Percentiles rank a stretch among this genome's conserved stretches.
Conservation (phyloP, 2,888 invertebrate genomes). For the Cheilosia urbana region DNA sequence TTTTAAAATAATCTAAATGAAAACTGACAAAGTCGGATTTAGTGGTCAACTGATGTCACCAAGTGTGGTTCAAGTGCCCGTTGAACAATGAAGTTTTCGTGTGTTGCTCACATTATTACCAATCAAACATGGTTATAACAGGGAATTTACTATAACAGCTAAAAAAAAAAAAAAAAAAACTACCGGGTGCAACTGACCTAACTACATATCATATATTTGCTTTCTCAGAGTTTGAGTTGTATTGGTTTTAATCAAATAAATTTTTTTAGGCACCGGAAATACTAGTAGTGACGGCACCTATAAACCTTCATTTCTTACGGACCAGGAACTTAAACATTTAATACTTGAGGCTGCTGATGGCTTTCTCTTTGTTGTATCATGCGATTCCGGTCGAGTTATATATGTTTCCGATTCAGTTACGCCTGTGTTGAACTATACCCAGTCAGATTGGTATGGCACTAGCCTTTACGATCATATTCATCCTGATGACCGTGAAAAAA, state of each 20-base stretch:
- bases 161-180: too few species aligned
- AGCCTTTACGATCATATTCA: conserved; percentile 98
- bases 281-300: conserved; percentile 98
- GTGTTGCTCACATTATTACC: too few species aligned
- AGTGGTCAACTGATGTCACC: too few species aligned
- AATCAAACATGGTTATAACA: too few species aligned
- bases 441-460: conserved; percentile 99
- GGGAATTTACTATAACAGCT: too few species aligned
- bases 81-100: too few species aligned
- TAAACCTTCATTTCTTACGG: conserved; percentile 99
- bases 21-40: too few species aligned
- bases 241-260: not conserved
- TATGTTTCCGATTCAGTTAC: conserved; percentile 99
- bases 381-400: conserved; percentile 98
- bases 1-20: too few species aligned
- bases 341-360: conserved; percentile 99
- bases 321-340: conserved; percentile 99
- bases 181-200: too few species aligned
- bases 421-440: conserved; percentile 98
- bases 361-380: conserved; percentile 92
- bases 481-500: conserved; percentile 98
- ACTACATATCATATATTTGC: too few species aligned
- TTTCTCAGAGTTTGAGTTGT: not conserved
- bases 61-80: too few species aligned
- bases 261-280: conserved; percentile 89